These are phyloP conservation scores for Pitta sordida DNA, from an alignment of 2,113 vertebrate genomes.

Conservation along the genomic window DNA sequence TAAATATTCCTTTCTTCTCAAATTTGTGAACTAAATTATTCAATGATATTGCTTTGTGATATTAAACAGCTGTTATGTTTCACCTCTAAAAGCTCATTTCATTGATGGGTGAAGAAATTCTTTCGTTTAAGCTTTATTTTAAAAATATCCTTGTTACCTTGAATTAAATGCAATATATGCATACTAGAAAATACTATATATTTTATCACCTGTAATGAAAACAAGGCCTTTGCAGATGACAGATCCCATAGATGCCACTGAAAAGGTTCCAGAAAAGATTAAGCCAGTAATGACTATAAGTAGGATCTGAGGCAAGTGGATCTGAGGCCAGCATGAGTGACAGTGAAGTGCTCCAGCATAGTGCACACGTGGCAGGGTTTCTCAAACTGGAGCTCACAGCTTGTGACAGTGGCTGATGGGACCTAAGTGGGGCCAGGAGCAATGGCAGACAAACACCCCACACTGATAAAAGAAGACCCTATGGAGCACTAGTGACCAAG, in stretches of 20 bases:
- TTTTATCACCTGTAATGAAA: conserved; percentile 13
- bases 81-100: conserved; percentile 13
- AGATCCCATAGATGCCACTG: background rate
- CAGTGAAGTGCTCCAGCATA: background rate
- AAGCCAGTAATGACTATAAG: background rate
- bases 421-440: background rate
- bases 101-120: background rate
- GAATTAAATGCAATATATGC: background rate
- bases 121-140: background rate
- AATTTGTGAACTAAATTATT: conserved; percentile 57
- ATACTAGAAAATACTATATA: background rate
- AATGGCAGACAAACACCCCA: background rate
- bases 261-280: background rate
- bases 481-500: background rate
- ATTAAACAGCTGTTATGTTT: conserved; percentile 52
- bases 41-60: conserved; percentile 42
- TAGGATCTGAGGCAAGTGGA: background rate
- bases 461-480: background rate
- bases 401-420: background rate
- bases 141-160: background rate
- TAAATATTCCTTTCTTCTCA: conserved; percentile 40
- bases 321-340: background rate
- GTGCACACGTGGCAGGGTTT: background rate
- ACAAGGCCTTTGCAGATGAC: background rate
- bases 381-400: background rate